phyloP scores from a whole-genome alignment of 2,797 vertebrate species.

The Neomorphus geoffroyi region DNA sequence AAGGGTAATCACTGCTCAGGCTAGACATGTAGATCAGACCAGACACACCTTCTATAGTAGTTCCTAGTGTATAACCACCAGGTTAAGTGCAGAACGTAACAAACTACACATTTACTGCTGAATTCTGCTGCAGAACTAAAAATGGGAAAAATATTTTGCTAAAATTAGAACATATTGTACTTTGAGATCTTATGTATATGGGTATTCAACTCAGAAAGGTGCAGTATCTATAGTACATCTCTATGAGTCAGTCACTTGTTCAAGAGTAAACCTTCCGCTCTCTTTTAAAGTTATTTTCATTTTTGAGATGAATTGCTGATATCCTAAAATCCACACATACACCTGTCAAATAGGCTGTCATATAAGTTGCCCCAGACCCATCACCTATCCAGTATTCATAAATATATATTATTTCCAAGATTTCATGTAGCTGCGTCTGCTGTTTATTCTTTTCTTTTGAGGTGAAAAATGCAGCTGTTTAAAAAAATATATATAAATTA shows the following conservation, averaged over 20 bases:
- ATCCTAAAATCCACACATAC: neutral
- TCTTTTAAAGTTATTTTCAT: neutral
- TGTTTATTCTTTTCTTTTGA: neutral
- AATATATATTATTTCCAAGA: neutral
- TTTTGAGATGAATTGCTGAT: neutral
- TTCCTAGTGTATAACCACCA: neutral
- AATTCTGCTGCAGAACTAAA: neutral
- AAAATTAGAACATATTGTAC: neutral
- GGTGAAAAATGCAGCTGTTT: neutral
- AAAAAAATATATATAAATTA: neutral
- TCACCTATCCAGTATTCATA: neutral
- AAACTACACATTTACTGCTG: neutral
- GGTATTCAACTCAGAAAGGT: neutral
- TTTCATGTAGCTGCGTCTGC: neutral
- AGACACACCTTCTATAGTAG: neutral
- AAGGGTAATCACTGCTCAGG: neutral
- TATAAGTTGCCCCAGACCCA: neutral
- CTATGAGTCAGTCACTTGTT: neutral
- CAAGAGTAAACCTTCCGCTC: neutral
- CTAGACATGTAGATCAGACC: neutral
- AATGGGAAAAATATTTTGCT: neutral
- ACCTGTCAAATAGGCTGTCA: neutral
- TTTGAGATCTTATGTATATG: neutral
- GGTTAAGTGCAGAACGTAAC: neutral
- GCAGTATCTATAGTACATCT: neutral